Evolutionary conservation across 1,140 invertebrate species (phyloP), one percentile per base, ranked within the genome.

Genomic region (Zaprionus camerounensis): DNA sequence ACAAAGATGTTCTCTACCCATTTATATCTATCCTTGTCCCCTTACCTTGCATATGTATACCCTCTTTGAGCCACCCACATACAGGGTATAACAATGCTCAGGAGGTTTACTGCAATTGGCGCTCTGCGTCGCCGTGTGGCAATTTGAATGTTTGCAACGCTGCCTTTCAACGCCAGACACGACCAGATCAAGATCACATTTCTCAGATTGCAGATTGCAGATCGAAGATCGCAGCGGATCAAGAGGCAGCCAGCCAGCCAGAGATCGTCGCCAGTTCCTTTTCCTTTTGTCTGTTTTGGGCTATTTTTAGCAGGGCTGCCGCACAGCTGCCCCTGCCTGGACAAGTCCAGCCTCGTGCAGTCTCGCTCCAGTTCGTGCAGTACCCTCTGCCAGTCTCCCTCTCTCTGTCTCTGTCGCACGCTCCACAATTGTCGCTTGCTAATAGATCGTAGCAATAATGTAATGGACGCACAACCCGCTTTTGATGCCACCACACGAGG

Each of bases 381-480:
- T 13, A 3, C 17, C 5, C 55, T 46, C n/a, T 31, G 5, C 17
- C 2, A 26, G 20, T 26, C 24, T 20, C 65, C n/a, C 31, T 53
- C 36, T 6, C 31, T 59, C 9, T 20, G n/a, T 49, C n/a, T 55
- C 17, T 28, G 28, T 28, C 3, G n/a, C 44, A 63, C 67, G 58
- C 63, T 59, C 49, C 64, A 75, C 59, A 63, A 68, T 75, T 73
- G 70, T 79, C 78, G 80, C 74, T 61, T 56, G 69, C 80, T 87
- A 88, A 88, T 87, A 88, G 84, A 88, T 87, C 74, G 83, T 73
- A 70, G 84, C 84, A 81, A 83, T 88, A 83, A 87, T 87, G 80
- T 88, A 87, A 87, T 87, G 84, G 68, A 74, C 76, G 71, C 73
- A 80, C 49, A 62, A 63, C 69, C n/a, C 41, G 57, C 28, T 20